Evolutionary conservation across 1,140 invertebrate species (phyloP).

Genomic region (Pararge aegeria): DNA sequence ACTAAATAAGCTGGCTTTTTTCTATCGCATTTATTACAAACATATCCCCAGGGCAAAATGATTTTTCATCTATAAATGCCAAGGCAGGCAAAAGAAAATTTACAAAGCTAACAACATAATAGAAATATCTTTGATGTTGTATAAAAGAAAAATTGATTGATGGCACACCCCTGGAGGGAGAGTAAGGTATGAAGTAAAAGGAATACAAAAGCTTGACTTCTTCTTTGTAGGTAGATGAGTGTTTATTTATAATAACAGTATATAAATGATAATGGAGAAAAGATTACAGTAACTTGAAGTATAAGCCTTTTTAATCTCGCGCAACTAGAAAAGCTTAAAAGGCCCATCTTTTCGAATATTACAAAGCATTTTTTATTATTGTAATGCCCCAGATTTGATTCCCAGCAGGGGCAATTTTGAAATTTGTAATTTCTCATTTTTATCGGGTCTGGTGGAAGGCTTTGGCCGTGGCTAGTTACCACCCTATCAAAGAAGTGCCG

Average conservation of each 20-base stretch:
- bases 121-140: constrained; percentile 12
- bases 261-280: constrained; percentile 1
- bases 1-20: background rate
- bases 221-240: background rate
- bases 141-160: constrained; percentile 11
- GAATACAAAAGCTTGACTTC: constrained; percentile 6
- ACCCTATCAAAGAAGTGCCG: too few species aligned
- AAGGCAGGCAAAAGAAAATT: constrained; percentile 1
- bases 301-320: too few species aligned
- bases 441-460: too few species aligned
- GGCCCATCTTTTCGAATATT: too few species aligned
- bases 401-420: too few species aligned
- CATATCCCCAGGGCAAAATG: background rate
- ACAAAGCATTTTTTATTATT: too few species aligned
- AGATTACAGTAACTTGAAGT: background rate
- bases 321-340: too few species aligned
- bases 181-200: constrained; percentile 1
- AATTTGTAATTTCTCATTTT: too few species aligned
- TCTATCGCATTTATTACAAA: background rate
- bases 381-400: too few species aligned
- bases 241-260: background rate
- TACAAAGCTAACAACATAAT: constrained; percentile 11
- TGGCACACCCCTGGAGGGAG: constrained; percentile 3
- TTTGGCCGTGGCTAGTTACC: too few species aligned
- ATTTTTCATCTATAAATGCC: constrained; percentile 6